Conservation (phyloP, 1,140 invertebrate genomes). For the Drosophila subobscura region DNA sequence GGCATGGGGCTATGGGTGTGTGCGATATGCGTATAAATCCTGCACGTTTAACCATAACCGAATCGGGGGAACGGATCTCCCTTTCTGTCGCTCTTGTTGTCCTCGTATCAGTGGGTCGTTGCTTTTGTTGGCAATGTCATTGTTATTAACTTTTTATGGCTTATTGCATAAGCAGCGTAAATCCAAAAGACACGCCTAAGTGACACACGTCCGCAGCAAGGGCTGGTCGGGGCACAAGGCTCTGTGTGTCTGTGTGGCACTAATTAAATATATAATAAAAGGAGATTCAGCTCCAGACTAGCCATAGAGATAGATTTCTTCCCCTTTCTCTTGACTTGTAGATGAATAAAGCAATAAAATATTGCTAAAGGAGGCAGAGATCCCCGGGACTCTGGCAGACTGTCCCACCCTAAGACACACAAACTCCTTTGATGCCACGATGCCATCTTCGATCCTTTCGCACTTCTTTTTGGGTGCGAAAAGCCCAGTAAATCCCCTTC, state of each 20-base stretch:
- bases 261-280: slow-evolving; percentile 71
- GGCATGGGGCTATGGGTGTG: background rate
- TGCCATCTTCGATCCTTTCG: background rate
- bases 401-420: no score
- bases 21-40: slow-evolving; percentile 60
- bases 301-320: no score
- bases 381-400: no score
- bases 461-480: slow-evolving; percentile 18
- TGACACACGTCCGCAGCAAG: slow-evolving; percentile 47
- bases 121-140: slow-evolving; percentile 66
- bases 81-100: slow-evolving; percentile 24
- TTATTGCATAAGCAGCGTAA: slow-evolving; percentile 77
- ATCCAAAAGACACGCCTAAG: slow-evolving; percentile 67
- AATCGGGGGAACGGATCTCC: slow-evolving; percentile 53
- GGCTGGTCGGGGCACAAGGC: background rate
- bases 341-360: no score
- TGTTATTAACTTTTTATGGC: slow-evolving; percentile 81
- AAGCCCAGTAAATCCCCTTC: slow-evolving; percentile 39
- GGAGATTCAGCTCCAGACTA: no score
- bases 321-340: no score
- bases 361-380: no score
- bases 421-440: no score
- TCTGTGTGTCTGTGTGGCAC: slow-evolving; percentile 36
- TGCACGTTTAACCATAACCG: slow-evolving; percentile 75
- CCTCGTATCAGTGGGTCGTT: slow-evolving; percentile 37